phyloP scores from a whole-genome alignment of 2,797 vertebrate genomes.

The Heterohyrax brucei region DNA sequence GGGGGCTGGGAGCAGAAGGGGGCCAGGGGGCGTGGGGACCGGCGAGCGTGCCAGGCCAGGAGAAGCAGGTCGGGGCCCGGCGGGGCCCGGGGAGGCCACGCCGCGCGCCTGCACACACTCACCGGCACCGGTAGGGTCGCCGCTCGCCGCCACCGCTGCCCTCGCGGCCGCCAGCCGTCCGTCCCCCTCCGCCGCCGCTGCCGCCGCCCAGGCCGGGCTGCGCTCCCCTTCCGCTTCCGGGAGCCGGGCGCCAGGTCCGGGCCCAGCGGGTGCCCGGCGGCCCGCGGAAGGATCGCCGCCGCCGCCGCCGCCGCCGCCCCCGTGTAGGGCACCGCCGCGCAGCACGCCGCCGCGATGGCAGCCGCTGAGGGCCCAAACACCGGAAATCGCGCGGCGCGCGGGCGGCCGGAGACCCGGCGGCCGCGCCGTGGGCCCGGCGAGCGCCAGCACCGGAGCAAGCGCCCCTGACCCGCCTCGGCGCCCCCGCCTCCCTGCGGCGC shows the following conservation, averaged over 20 bases:
- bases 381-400: background rate
- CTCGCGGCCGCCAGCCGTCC: constrained; percentile 22
- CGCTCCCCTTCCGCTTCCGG: constrained; percentile 87
- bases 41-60: background rate
- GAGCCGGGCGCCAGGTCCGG: constrained; percentile 55
- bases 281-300: background rate
- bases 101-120: constrained; percentile 61
- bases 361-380: constrained; percentile 84
- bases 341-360: constrained; percentile 68
- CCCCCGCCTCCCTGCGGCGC: background rate
- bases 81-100: background rate
- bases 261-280: constrained; percentile 54
- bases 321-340: background rate
- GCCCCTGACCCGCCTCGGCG: constrained; percentile 22
- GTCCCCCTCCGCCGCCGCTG: background rate
- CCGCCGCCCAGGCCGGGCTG: constrained; percentile 74
- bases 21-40: background rate
- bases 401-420: background rate
- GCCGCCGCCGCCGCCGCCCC: background rate
- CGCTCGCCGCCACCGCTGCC: background rate
- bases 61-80: background rate
- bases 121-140: constrained; percentile 6
- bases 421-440: accelerated
- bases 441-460: accelerated
- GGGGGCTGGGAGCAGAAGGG: background rate